A percentile compares a stretch with the other conserved stretches of the same genome.
phyloP scores from a whole-genome alignment of 2,113 vertebrate species.

The Aegypius monachus region DNA sequence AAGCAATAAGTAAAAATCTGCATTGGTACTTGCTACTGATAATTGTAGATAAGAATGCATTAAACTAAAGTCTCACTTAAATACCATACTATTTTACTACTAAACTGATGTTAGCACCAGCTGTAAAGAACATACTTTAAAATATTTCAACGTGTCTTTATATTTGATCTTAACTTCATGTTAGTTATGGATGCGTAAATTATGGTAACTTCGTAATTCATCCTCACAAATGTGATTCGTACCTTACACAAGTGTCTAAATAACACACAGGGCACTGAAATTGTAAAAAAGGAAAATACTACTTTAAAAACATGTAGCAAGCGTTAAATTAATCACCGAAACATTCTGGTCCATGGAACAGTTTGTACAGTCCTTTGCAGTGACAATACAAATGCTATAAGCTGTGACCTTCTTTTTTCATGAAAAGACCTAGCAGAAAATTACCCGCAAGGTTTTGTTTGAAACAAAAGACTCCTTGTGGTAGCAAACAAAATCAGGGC shows the following conservation, averaged over 20 bases:
- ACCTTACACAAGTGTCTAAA: not conserved
- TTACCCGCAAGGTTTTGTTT: slow-evolving; percentile 64
- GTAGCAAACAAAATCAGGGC: slow-evolving; percentile 53
- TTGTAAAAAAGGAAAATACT: not conserved
- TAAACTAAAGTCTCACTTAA: not conserved
- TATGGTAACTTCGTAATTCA: not conserved
- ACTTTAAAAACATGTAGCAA: slow-evolving; percentile 9
- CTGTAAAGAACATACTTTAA: not conserved
- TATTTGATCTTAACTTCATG: not conserved
- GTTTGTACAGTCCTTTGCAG: slow-evolving; percentile 57
- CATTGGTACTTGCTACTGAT: not conserved
- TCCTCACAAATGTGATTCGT: not conserved
- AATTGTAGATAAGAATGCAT: not conserved
- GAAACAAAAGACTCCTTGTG: slow-evolving; percentile 69
- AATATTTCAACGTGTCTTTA: not conserved
- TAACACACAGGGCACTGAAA: not conserved
- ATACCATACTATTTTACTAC: not conserved
- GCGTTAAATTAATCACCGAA: slow-evolving; percentile 15
- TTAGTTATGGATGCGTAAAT: not conserved
- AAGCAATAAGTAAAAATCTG: not conserved
- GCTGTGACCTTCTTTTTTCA: slow-evolving; percentile 60
- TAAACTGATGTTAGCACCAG: not conserved
- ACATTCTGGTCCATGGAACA: slow-evolving; percentile 54
- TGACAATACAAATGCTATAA: slow-evolving; percentile 64
- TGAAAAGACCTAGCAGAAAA: slow-evolving; percentile 61